phyloP scores from a whole-genome alignment of 2,113 vertebrate genomes.

The Dromiciops gliroides region DNA sequence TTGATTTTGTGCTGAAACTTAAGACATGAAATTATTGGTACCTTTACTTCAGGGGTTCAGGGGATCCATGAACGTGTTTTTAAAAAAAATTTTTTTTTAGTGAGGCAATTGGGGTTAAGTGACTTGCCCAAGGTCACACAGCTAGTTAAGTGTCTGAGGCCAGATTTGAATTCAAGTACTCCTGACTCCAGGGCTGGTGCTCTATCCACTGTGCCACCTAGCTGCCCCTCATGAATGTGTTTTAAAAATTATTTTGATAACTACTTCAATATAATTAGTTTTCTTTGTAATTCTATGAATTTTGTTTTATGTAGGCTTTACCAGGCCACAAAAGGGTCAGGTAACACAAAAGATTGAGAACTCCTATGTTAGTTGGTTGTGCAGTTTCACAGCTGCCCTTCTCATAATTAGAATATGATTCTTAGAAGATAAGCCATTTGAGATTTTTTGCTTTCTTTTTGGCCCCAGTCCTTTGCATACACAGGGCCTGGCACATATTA shows the following conservation, averaged over 20 bases:
- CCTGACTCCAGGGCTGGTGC: no score
- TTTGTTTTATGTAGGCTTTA: neutral
- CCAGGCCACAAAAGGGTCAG: neutral
- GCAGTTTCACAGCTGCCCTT: neutral
- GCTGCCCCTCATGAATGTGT: no score
- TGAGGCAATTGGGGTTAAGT: no score
- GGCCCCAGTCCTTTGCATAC: neutral
- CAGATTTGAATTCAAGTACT: no score
- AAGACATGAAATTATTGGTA: slow-evolving; percentile 19
- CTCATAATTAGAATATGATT: neutral
- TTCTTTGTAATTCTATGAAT: neutral
- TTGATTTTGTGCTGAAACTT: neutral
- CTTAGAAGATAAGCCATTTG: neutral
- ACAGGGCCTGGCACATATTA: neutral
- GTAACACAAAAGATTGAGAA: neutral
- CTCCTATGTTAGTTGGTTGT: neutral
- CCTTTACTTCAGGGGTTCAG: neutral
- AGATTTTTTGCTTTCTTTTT: neutral
- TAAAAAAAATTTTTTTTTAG: no score
- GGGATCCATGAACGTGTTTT: no score
- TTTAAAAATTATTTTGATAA: no score
- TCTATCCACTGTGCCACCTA: no score
- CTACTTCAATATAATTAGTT: neutral
- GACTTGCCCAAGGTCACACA: no score
- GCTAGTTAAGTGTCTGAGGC: no score